Percentiles rank a stretch among this genome's conserved stretches.
Evolutionary conservation across 1,140 invertebrate genomes (phyloP).

Genomic region (Apocrypta bakeri): DNA sequence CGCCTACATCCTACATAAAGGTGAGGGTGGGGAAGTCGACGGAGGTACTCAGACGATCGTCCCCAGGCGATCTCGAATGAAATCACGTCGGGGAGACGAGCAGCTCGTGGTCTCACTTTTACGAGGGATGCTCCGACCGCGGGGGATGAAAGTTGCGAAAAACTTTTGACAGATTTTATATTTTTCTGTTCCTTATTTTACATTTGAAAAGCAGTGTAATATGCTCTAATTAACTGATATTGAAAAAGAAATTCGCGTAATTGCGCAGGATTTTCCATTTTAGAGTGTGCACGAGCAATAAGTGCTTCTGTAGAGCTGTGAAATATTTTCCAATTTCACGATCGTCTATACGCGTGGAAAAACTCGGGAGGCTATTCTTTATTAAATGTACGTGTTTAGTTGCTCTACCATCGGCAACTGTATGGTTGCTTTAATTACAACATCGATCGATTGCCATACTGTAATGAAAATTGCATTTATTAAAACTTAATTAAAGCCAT

Average conservation of each 20-base stretch:
- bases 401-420: too few relatives aligned
- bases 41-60: neutral
- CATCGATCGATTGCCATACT: too few relatives aligned
- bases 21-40: neutral
- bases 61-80: neutral
- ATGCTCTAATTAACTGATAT: neutral
- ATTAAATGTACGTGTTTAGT: neutral
- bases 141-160: neutral
- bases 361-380: neutral
- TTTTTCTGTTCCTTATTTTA: neutral
- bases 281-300: too few relatives aligned
- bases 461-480: neutral
- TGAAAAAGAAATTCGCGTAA: too few relatives aligned
- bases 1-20: neutral
- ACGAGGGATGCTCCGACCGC: neutral
- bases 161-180: neutral
- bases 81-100: neutral
- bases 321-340: slow-evolving; percentile 4
- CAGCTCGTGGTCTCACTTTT: neutral
- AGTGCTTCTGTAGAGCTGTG: neutral
- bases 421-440: neutral
- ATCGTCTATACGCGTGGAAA: neutral
- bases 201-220: too few relatives aligned
- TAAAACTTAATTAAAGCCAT: neutral
- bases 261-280: too few relatives aligned